Conservation (phyloP, 2,888 invertebrate genomes). For the Rhopalosiphum nymphaeae region DNA sequence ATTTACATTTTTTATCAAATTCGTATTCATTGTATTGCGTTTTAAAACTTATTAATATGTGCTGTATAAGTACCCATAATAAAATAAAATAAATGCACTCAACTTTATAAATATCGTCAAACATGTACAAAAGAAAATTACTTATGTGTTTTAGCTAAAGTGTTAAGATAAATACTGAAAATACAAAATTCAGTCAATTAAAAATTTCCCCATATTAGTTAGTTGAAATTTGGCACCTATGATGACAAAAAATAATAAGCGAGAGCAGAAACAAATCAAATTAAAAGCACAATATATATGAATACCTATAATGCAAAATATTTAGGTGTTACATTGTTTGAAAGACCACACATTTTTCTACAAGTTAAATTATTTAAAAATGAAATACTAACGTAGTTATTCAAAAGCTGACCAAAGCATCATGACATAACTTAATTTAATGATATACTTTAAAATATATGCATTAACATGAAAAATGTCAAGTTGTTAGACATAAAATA, state of each 20-base stretch:
- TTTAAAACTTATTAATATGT: not conserved
- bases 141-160: not conserved
- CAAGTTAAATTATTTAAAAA: not conserved
- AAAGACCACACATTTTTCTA: not conserved
- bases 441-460: not conserved
- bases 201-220: not conserved
- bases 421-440: not conserved
- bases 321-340: not conserved
- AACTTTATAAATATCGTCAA: not conserved
- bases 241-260: not conserved
- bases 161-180: not conserved
- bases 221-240: not conserved
- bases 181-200: not conserved
- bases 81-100: not conserved
- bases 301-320: not conserved
- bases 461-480: constrained; percentile 5
- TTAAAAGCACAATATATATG: not conserved
- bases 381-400: not conserved
- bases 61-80: not conserved
- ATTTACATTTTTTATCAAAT: not conserved
- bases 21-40: not conserved
- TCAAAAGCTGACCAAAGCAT: not conserved
- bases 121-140: too few relatives aligned
- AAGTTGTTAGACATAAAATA: not conserved
- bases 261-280: not conserved